Conservation (phyloP, 2,888 invertebrate genomes). For the Drosophila nr. perissopoda region DNA sequence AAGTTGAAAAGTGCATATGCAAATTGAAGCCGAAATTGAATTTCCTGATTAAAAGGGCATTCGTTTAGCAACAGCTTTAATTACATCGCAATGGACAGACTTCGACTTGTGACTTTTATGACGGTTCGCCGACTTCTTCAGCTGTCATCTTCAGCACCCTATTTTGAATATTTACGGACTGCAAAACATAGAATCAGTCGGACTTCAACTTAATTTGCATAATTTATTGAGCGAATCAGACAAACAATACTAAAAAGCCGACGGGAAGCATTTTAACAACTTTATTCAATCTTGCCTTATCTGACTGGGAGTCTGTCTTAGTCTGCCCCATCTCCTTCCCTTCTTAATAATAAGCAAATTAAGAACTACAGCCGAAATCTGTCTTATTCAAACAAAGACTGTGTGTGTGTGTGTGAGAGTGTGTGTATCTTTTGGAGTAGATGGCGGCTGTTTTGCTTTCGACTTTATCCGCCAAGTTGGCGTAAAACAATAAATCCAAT, state of each 20-base stretch:
- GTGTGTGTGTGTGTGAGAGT: neutral
- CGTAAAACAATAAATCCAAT: slow-evolving; percentile 72
- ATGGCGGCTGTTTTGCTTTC: slow-evolving; percentile 38
- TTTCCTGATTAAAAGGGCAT: slow-evolving; percentile 44
- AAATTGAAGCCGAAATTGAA: slow-evolving; percentile 26
- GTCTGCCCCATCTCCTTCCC: neutral
- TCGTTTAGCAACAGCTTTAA: slow-evolving; percentile 27
- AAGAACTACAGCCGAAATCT: slow-evolving; percentile 14
- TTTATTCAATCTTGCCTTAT: slow-evolving; percentile 13
- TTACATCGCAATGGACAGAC: slow-evolving; percentile 15
- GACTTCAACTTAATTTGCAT: slow-evolving; percentile 59
- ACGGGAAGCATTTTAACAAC: slow-evolving; percentile 58
- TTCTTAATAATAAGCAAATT: slow-evolving; percentile 51
- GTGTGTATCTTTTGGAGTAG: slow-evolving; percentile 3
- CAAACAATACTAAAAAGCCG: slow-evolving; percentile 32
- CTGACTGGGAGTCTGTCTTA: neutral
- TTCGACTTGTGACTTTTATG: slow-evolving; percentile 4
- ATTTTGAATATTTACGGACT: slow-evolving; percentile 17
- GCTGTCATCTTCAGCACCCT: slow-evolving; percentile 27
- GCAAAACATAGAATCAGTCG: slow-evolving; percentile 32
- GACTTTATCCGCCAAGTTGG: slow-evolving; percentile 45
- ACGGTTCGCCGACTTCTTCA: slow-evolving; percentile 2
- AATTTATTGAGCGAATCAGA: slow-evolving; percentile 53
- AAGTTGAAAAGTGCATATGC: slow-evolving; percentile 18
- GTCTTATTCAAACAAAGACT: neutral